A percentile compares a stretch with the other conserved stretches of the same genome.
Evolutionary conservation across 1,140 invertebrate genomes (phyloP).

Genomic region (Odontomachus brunneus): DNA sequence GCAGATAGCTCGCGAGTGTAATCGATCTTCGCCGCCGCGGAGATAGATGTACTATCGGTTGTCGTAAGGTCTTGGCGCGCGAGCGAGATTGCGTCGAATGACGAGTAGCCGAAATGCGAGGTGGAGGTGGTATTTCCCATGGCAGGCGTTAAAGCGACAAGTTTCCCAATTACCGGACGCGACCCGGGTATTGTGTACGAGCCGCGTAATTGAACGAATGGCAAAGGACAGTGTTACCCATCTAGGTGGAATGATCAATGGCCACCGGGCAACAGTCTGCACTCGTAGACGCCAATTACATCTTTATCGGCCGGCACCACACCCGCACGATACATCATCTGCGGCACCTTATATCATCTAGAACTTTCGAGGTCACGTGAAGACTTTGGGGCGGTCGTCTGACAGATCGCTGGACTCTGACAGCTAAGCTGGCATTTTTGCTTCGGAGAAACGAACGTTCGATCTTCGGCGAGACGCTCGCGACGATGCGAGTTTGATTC

Average conservation of each 20-base stretch:
- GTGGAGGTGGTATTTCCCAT: not conserved
- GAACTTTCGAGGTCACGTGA: constrained; percentile 67
- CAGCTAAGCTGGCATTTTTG: not conserved
- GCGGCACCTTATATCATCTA: constrained; percentile 32
- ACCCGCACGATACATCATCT: constrained; percentile 72
- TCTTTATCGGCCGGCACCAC: constrained; percentile 71
- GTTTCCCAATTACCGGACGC: constrained; percentile 65
- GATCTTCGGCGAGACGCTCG: no score
- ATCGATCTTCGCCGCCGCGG: constrained; percentile 51
- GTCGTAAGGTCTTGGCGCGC: not conserved
- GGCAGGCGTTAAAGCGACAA: constrained; percentile 34
- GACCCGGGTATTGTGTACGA: constrained; percentile 10
- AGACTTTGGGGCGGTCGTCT: constrained; percentile 69
- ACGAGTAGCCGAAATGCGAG: constrained; percentile 5
- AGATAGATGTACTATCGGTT: constrained; percentile 30
- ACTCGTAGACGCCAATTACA: constrained; percentile 69
- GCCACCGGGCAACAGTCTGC: constrained; percentile 42
- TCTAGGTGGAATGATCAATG: constrained; percentile 72
- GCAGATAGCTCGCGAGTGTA: constrained; percentile 3
- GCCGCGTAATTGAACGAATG: constrained; percentile 59
- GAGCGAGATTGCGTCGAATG: constrained; percentile 25
- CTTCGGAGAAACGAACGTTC: not conserved
- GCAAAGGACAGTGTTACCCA: constrained; percentile 21
- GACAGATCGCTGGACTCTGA: constrained; percentile 18
- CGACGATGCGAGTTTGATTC: no score